A percentile compares a stretch with the other conserved stretches of the same genome.
phyloP scores from a whole-genome alignment of 1,140 invertebrate genomes.

The Condylostylus longicornis region DNA sequence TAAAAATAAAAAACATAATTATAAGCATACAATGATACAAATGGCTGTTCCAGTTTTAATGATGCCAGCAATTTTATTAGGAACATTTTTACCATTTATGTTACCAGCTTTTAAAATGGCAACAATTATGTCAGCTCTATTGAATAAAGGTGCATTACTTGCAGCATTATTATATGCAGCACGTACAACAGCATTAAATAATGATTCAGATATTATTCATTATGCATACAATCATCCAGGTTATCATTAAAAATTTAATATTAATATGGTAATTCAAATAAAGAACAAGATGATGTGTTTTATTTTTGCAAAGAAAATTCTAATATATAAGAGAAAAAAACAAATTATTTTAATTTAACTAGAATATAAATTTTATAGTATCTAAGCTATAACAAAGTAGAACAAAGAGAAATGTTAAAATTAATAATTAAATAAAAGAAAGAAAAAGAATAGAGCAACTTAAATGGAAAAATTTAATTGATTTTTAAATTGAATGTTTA shows the following conservation, averaged over 20 bases:
- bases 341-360: too few species aligned
- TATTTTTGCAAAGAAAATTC: too few species aligned
- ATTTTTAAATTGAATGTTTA: too few species aligned
- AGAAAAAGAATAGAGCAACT: too few species aligned
- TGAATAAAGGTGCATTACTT: constrained; percentile 30
- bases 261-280: too few species aligned
- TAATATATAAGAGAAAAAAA: too few species aligned
- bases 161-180: constrained; percentile 26
- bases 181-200: constrained; percentile 6
- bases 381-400: too few species aligned
- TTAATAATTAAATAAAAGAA: too few species aligned
- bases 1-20: constrained; percentile 11
- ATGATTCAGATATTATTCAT: constrained; percentile 13
- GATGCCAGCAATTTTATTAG: constrained; percentile 24
- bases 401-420: too few species aligned
- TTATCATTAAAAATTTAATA: constrained; percentile 5
- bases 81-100: constrained; percentile 24
- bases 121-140: constrained; percentile 24
- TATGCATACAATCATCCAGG: constrained; percentile 14
- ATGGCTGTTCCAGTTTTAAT: constrained; percentile 28
- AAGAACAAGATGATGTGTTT: too few species aligned
- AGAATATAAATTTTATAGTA: too few species aligned
- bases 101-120: constrained; percentile 29
- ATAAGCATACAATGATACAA: constrained; percentile 23
- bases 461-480: too few species aligned